Evolutionary conservation across 2,113 vertebrate species (phyloP).

Genomic region (Pogona vitticeps): DNA sequence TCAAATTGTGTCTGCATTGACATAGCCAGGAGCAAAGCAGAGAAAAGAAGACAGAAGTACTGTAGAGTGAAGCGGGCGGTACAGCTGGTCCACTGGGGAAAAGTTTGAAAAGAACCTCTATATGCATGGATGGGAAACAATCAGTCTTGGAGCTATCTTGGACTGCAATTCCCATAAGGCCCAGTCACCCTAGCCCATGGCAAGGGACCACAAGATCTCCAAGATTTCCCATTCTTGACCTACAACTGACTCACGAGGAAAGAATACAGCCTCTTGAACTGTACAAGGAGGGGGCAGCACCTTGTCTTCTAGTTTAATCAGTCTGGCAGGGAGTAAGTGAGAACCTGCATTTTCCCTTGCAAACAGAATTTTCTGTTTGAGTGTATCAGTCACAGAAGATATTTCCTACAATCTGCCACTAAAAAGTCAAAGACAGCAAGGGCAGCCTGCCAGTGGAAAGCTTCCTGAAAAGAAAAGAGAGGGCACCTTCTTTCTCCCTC

Average conservation of each 20-base stretch:
- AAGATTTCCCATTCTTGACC: too few relatives aligned
- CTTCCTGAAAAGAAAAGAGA: neutral
- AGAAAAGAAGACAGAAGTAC: neutral
- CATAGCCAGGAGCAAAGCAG: neutral
- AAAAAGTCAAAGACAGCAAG: accelerated
- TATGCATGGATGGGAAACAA: too few relatives aligned
- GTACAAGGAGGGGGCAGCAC: too few relatives aligned
- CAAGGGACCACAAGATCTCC: too few relatives aligned
- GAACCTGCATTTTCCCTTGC: neutral
- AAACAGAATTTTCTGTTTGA: neutral
- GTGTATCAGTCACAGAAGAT: accelerated
- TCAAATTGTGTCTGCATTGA: neutral
- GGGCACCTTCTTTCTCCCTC: neutral
- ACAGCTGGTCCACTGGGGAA: neutral
- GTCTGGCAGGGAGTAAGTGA: neutral
- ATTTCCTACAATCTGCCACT: neutral
- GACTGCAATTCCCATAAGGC: too few relatives aligned
- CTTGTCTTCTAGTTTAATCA: neutral
- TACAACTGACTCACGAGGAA: neutral
- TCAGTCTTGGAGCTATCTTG: too few relatives aligned
- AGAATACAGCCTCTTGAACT: neutral
- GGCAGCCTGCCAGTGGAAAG: neutral
- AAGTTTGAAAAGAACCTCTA: neutral
- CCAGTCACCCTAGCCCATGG: too few relatives aligned
- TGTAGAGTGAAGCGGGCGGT: too few relatives aligned